Base-by-base conservation (phyloP, 1,140 invertebrate species). In the Apis florea region DNA sequence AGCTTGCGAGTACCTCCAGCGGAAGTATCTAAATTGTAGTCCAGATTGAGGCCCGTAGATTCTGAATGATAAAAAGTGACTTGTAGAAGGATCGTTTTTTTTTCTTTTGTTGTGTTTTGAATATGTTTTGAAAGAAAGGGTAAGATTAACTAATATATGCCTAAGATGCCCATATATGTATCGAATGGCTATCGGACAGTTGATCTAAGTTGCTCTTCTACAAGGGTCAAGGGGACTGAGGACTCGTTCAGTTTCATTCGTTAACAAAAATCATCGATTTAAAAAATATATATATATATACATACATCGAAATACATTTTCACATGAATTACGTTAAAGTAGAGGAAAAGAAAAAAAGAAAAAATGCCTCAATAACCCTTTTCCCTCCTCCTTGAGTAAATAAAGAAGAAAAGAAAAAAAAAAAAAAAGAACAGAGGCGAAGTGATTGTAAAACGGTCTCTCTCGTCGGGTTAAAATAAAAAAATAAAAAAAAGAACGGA, bases 31-130 rank as follows among this genome's bases (percentile, higher is more conserved):
- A 92, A 72, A 87, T 88, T 84, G 90, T 90, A 89, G 89, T 93
- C 92, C 92, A 90, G 82, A 88, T 87, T 86, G 88, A 49, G 84
- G 90, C 87, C 89, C 88, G 86, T 76, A 90, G 93, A 91, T 91
- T 93, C 93, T 94, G 89, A 92, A 94, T 93, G 92, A 91, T 92
- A 92, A 90, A 88, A 88, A 85, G 80, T 83, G 80, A 83, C 80
- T 85, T 85, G 74, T 83, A 83, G 71, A 84, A 85, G 81, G 80
- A 82, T 86, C 66, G 79, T 81, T 68, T 73, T 17, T 13, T 61
- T 61, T 24, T 56, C 24, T 61, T 24, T 40, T 68, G 73, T 58
- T 67, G 67, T 73, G 80, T 54, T 56, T 70, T 49, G 64, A 82
- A 63, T 17, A 77, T 82, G 49, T 69, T 75, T 47, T 66, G 19